Conservation (phyloP, 2,797 vertebrate species). For the Rhabdomys pumilio region DNA sequence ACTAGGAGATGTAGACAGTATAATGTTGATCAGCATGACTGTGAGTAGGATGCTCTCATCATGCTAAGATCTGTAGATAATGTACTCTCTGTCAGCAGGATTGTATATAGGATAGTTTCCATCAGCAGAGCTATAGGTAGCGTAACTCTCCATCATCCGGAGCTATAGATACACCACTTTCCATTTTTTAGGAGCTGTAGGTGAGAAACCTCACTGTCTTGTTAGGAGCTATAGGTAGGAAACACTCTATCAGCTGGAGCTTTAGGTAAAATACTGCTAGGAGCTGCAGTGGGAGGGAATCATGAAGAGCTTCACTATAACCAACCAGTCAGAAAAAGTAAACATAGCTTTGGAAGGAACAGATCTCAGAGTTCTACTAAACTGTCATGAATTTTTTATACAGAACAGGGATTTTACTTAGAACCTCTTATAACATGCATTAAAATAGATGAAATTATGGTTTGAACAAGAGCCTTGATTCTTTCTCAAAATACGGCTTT, state of each 20-base stretch:
- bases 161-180: neutral
- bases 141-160: neutral
- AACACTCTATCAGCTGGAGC: too few relatives aligned
- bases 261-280: neutral
- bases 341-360: neutral
- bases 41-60: too few relatives aligned
- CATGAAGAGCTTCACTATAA: neutral
- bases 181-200: neutral
- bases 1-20: neutral
- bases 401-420: neutral
- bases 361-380: constrained; percentile 45
- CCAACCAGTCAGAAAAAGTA: neutral
- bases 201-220: neutral
- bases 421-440: neutral
- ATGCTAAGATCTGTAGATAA: too few relatives aligned
- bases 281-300: neutral
- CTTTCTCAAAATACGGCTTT: neutral
- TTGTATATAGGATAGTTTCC: neutral
- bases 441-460: constrained; percentile 37
- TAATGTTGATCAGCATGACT: neutral
- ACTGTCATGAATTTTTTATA: constrained; percentile 1
- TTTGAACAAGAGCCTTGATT: neutral
- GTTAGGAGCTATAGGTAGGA: neutral
- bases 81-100: neutral
- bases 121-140: neutral